Evolutionary conservation across 2,888 invertebrate genomes (phyloP).

Genomic region (Encarsia formosa): DNA sequence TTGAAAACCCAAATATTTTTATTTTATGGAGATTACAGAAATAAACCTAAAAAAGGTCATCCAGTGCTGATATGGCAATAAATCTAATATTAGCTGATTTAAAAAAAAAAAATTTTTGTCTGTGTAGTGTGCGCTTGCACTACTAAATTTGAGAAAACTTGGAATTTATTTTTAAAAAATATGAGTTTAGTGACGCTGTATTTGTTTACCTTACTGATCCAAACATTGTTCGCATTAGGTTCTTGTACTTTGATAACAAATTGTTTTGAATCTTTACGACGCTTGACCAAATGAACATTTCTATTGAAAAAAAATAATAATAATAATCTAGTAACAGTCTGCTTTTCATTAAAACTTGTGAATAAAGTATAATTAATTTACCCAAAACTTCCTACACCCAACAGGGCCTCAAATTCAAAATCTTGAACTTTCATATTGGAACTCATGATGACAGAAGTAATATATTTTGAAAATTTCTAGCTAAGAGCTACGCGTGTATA

Average conservation of each 20-base stretch:
- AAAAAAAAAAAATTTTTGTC: no score
- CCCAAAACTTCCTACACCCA: constrained; percentile 41
- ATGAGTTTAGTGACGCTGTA: no score
- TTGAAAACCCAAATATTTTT: neutral
- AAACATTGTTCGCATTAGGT: constrained; percentile 27
- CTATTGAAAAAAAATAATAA: constrained; percentile 26
- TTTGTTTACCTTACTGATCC: constrained; percentile 23
- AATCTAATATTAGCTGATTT: no score
- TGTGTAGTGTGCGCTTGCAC: no score
- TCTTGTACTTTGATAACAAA: constrained; percentile 40
- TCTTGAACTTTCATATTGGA: constrained; percentile 24
- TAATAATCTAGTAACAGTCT: constrained; percentile 4
- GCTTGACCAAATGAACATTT: constrained; percentile 38
- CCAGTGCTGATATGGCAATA: no score
- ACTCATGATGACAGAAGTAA: constrained; percentile 3
- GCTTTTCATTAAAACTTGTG: neutral
- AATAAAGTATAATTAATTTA: constrained; percentile 18
- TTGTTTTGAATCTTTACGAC: constrained; percentile 36
- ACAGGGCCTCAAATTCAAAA: constrained; percentile 32
- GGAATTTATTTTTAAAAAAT: no score
- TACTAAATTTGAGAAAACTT: no score
- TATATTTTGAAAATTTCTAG: neutral
- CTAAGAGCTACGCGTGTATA: neutral
- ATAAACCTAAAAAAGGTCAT: no score
- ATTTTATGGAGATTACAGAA: neutral